phyloP scores from a whole-genome alignment of 2,888 invertebrate species.

The Chaetoderma sp. region DNA sequence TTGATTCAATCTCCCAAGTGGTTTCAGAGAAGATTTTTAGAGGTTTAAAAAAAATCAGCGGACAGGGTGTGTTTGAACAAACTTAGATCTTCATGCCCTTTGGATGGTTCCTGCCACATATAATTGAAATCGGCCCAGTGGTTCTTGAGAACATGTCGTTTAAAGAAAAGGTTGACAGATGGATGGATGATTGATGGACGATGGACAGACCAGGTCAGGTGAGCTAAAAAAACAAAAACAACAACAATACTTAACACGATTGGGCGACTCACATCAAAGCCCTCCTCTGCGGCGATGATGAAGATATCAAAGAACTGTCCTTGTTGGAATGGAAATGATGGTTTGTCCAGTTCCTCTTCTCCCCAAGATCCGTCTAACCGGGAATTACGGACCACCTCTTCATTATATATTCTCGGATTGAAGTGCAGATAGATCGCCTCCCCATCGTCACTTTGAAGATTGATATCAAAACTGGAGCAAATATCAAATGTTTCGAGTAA shows the following conservation, averaged over 20 bases:
- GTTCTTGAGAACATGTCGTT: no score
- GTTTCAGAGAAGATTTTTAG: no score
- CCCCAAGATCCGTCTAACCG: constrained; percentile 76
- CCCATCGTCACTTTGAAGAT: constrained; percentile 43
- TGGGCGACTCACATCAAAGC: constrained; percentile 28
- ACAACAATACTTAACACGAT: not conserved
- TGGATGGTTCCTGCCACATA: no score
- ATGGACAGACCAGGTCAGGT: no score
- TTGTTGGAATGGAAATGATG: constrained; percentile 75
- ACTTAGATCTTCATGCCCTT: no score
- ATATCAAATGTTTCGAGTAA: not conserved
- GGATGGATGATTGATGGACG: no score
- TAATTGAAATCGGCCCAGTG: no score
- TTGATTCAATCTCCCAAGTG: no score
- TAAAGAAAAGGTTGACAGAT: no score
- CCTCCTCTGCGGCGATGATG: constrained; percentile 69
- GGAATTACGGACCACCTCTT: constrained; percentile 80
- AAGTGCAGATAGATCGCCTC: constrained; percentile 78
- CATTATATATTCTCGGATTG: constrained; percentile 80
- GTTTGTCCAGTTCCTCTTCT: constrained; percentile 72
- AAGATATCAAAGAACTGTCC: constrained; percentile 74
- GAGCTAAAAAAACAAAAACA: no score
- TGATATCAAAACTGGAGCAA: constrained; percentile 42
- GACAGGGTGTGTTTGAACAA: no score
- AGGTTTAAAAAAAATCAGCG: no score